A percentile compares a stretch with the other conserved stretches of the same genome.
Evolutionary conservation across 1,140 invertebrate species (phyloP).

Genomic region (Drosophila ananassae): DNA sequence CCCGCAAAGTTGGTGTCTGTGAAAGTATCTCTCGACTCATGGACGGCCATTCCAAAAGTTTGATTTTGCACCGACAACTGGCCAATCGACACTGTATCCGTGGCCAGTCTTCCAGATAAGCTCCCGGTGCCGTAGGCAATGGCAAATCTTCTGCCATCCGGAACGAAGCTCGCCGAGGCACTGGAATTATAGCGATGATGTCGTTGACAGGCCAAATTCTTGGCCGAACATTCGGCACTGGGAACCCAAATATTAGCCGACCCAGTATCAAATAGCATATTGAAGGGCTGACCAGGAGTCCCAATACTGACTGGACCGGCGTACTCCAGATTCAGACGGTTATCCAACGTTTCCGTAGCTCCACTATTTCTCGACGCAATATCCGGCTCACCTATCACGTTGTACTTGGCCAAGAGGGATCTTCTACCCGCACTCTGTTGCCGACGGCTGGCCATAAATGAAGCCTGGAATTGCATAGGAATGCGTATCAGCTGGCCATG

Average conservation of each 20-base stretch:
- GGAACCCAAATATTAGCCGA: slow-evolving; percentile 60
- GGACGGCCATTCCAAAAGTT: slow-evolving; percentile 97
- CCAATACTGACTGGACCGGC: slow-evolving; percentile 95
- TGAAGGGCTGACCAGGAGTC: slow-evolving; percentile 91
- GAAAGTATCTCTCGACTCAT: slow-evolving; percentile 94
- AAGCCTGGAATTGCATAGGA: slow-evolving; percentile 43
- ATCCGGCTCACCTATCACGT: slow-evolving; percentile 7
- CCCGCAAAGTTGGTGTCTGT: slow-evolving; percentile 98
- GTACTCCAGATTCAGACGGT: slow-evolving; percentile 48
- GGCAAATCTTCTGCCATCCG: slow-evolving; percentile 38
- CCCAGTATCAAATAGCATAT: slow-evolving; percentile 56
- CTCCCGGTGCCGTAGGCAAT: slow-evolving; percentile 49
- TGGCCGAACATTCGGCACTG: slow-evolving; percentile 32
- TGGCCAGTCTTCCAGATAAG: slow-evolving; percentile 38
- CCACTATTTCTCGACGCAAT: slow-evolving; percentile 4
- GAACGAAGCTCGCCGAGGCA: slow-evolving; percentile 33
- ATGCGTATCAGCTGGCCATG: slow-evolving; percentile 28
- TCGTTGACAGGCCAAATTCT: slow-evolving; percentile 47
- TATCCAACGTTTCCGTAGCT: slow-evolving; percentile 40
- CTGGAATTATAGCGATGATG: slow-evolving; percentile 49
- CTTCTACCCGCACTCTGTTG: slow-evolving; percentile 28
- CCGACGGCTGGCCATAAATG: slow-evolving; percentile 44
- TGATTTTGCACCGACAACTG: slow-evolving; percentile 89
- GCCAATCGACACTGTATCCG: slow-evolving; percentile 83
- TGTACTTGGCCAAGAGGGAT: slow-evolving; percentile 40